These are phyloP conservation scores for Ramphastos sulfuratus DNA, from an alignment of 2,113 vertebrate species.

Conservation along the genomic window DNA sequence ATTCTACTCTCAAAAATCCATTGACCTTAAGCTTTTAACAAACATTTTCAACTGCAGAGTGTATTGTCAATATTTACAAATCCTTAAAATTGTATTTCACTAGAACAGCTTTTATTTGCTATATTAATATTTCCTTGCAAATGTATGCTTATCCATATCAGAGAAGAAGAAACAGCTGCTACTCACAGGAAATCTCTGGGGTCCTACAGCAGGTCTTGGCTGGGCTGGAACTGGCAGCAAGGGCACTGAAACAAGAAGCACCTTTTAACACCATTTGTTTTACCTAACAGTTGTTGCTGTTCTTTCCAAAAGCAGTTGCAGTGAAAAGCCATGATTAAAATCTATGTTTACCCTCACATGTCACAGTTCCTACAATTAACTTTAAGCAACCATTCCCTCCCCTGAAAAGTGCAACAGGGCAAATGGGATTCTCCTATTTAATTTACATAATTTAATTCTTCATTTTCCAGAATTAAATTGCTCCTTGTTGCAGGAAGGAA, in stretches of 20 bases:
- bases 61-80: slow-evolving; percentile 86
- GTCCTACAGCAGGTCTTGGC: slow-evolving; percentile 91
- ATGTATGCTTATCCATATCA: slow-evolving; percentile 75
- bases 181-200: slow-evolving; percentile 98
- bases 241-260: slow-evolving; percentile 88
- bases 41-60: slow-evolving; percentile 82
- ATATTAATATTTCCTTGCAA: slow-evolving; percentile 80
- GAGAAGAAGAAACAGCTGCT: slow-evolving; percentile 80
- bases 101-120: slow-evolving; percentile 78
- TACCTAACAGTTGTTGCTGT: not conserved
- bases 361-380: slow-evolving; percentile 31
- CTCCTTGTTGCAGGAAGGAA: not conserved
- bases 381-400: slow-evolving; percentile 5
- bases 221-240: slow-evolving; percentile 94
- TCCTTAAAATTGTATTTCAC: slow-evolving; percentile 80
- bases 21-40: slow-evolving; percentile 85
- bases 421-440: slow-evolving; percentile 36
- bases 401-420: slow-evolving; percentile 52
- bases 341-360: not conserved
- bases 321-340: not conserved
- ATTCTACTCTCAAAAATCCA: slow-evolving; percentile 79
- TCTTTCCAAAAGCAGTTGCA: not conserved
- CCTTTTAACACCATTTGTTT: slow-evolving; percentile 57
- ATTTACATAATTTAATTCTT: slow-evolving; percentile 48
- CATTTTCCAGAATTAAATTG: slow-evolving; percentile 44